Base-by-base conservation (phyloP, 2,113 vertebrate genomes). In the Esox niger region DNA sequence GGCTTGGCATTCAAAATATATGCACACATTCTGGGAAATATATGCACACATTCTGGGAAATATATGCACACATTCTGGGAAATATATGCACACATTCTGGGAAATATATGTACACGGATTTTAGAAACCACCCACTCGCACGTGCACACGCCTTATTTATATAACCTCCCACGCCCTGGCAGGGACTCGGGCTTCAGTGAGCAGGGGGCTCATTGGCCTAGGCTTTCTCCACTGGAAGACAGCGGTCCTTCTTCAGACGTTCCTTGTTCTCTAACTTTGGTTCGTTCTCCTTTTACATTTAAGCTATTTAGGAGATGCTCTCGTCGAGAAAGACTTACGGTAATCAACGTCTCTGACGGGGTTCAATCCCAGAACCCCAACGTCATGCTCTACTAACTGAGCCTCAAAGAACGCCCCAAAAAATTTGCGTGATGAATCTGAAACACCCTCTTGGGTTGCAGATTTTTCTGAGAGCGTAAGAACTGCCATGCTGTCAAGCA, bases 131-230 rank as follows among this genome's bases (percentile, higher is more conserved):
- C 33, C 13, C 6, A 10, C 56, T 17, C 56, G 15, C 52, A 7
- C 52, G 2, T 29, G 68, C 54, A 43, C 66, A 9, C 60, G 58
- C 57, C 71, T 66, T 57, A 74, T 82, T 70, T 75, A 62, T 23
- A 15, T 43, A 68, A 66, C 66, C 20, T 47, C 61, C n/a, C 62
- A 52, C 31, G 30, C 38, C 52, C 64, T 35, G 66, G 60, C 70
- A 58, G 33, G 66, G 47, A 73, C 62, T 82, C 29, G 56, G 67
- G 79, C 79, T 81, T 64, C 75, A 74, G 58, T 64, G 74, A 79
- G 74, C 60, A 79, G 56, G 66, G 64, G 70, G 67, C 63, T 74
- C 77, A 61, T 71, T 64, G 68, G 71, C 1, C 0, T 49, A 65
- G 21, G 35, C 32, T 29, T 31, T 4, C 68, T 49, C 30, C 71